Percentiles rank a stretch among this genome's conserved stretches.
These are phyloP conservation scores for Phocoena sinus DNA, from an alignment of 2,113 vertebrate genomes.

Conservation along the genomic window DNA sequence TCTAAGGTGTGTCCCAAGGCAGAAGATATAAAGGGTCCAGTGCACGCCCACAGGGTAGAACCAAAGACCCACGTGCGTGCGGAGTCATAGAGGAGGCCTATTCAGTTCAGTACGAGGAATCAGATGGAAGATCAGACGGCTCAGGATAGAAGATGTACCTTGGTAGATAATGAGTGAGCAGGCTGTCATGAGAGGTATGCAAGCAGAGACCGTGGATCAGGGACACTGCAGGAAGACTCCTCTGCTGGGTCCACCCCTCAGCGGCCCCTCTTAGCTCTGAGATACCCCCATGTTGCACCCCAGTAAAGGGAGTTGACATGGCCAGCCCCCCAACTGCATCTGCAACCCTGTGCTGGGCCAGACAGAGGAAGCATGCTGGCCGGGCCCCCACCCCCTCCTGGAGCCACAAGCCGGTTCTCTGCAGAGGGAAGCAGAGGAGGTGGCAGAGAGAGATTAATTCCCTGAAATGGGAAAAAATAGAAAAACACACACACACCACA, in stretches of 20 bases:
- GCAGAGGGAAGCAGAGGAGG: slow-evolving; percentile 50
- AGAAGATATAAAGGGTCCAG: not conserved
- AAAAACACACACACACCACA: slow-evolving; percentile 64
- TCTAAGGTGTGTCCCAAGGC: not conserved
- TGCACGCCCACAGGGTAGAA: not conserved
- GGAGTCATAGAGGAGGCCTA: not conserved
- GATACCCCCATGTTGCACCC: not conserved
- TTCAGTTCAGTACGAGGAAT: not conserved
- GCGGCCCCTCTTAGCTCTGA: not conserved
- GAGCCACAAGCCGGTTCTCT: not conserved
- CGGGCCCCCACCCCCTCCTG: not conserved
- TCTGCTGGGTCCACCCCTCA: not conserved
- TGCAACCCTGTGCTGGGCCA: not conserved
- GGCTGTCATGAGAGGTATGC: not conserved
- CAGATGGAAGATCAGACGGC: not conserved
- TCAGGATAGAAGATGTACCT: not conserved
- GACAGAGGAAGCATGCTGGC: not conserved
- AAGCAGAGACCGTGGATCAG: not conserved
- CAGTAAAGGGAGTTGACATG: not conserved
- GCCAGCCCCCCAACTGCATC: no score
- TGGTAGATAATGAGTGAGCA: not conserved
- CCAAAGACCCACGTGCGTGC: not conserved
- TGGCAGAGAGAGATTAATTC: slow-evolving; percentile 63
- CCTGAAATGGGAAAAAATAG: slow-evolving; percentile 62
- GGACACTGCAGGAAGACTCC: not conserved